Evolutionary conservation across 2,797 vertebrate genomes (phyloP).

Genomic region (Hoplostethus mediterraneus): DNA sequence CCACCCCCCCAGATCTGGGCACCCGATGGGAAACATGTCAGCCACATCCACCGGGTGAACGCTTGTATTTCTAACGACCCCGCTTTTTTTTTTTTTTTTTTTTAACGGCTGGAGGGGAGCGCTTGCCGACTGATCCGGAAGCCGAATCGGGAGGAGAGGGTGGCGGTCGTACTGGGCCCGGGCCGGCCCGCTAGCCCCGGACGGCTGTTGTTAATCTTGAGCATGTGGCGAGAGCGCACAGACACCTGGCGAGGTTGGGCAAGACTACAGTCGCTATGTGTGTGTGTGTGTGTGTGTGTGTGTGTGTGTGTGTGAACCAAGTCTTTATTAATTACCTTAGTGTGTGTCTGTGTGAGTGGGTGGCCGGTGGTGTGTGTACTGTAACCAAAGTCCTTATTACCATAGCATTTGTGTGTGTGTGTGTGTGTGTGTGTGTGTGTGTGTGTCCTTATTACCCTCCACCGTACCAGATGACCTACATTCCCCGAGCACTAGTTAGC

Average conservation of each 20-base stretch:
- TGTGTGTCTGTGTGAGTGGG: slow-evolving; percentile 32
- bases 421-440: slow-evolving; percentile 39
- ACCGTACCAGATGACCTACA: slow-evolving; percentile 41
- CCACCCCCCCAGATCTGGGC: slow-evolving; percentile 41
- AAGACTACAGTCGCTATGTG: slow-evolving; percentile 47
- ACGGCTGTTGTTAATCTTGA: slow-evolving; percentile 17
- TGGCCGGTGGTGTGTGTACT: slow-evolving; percentile 54
- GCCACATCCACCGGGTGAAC: slow-evolving; percentile 54
- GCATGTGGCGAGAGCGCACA: slow-evolving; percentile 46
- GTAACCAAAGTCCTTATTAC: slow-evolving; percentile 30
- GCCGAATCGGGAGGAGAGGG: slow-evolving; percentile 26
- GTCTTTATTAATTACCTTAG: slow-evolving; percentile 65
- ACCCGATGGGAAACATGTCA: slow-evolving; percentile 62
- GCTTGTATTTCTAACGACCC: slow-evolving; percentile 48
- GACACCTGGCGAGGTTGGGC: slow-evolving; percentile 60
- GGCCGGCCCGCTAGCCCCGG: slow-evolving; percentile 13
- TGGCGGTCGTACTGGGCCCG: slow-evolving; percentile 8
- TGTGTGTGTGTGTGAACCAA: slow-evolving; percentile 40
- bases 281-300: slow-evolving; percentile 26
- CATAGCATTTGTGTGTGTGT: slow-evolving; percentile 11
- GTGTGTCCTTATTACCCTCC: slow-evolving; percentile 62
- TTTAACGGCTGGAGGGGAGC: background rate
- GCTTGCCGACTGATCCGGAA: slow-evolving; percentile 38
- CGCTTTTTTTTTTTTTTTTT: slow-evolving; percentile 15
- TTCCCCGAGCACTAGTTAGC: slow-evolving; percentile 35